Evolutionary conservation across 2,888 invertebrate species (phyloP), one percentile per base, ranked within the genome.

Genomic region (Machimus atricapillus): DNA sequence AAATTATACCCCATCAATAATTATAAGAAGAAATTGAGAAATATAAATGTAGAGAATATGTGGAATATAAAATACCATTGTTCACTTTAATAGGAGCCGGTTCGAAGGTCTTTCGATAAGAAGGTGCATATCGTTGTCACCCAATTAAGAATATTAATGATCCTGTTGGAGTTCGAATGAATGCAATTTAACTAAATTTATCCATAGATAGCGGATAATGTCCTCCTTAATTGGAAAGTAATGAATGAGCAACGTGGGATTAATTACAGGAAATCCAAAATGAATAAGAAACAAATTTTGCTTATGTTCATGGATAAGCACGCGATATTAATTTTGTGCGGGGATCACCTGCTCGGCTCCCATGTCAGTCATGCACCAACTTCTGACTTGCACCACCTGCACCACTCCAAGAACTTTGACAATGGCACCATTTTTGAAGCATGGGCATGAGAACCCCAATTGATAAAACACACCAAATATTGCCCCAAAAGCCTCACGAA

Each of bases 281-380:
- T 27, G 43, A 23, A 52, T 52, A 66, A 79, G 27, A 79, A 79
- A 52, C n/a, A 79, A 79, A 79, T 52, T 16, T 56, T 79, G 46
- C 79, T 52, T 79, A 52, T 31, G 79, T 79, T 23, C 79, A n/a
- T 14, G 46, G 52, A 79, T 52, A 52, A 85, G 74, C 85, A 74
- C 85, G 85, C 76, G 77, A 86, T 56, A 58, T 74, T 86, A 77
- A 77, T 86, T 86, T 16, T 52, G 86, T 8, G 76, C 14, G 27
- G 5, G 56, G 8, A 56, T 86, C 86, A 86, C 34, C 76, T 86
- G 86, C 77, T 40, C 23, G 16, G 19, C n/a, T 86, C 86, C 37
- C 86, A 86, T 58, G 86, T 77, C 86, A 86, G 77, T 86, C 77
- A 86, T 86, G 56, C 76, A 77, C 86, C n/a, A 77, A 77, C 52